Conservation (phyloP, 2,113 vertebrate genomes). For the Shinisaurus crocodilurus region DNA sequence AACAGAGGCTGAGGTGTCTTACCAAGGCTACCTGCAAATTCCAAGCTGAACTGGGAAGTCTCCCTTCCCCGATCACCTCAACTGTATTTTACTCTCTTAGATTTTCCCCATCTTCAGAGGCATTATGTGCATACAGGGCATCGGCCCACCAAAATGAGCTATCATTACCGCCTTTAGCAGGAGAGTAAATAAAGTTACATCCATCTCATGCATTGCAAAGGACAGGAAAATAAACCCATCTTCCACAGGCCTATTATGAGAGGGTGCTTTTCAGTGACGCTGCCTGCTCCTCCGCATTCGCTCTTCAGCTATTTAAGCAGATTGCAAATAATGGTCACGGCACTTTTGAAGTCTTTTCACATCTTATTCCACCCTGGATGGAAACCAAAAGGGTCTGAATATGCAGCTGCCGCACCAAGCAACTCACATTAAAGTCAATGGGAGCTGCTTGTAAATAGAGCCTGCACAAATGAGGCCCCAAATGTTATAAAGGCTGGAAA, state of each 20-base stretch:
- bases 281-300: background rate
- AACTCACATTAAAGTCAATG: conserved; percentile 53
- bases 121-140: background rate
- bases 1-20: background rate
- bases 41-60: background rate
- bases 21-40: background rate
- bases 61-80: background rate
- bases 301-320: conserved; percentile 30
- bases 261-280: background rate
- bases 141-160: background rate
- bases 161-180: background rate
- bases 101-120: background rate
- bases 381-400: conserved; percentile 46
- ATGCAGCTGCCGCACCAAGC: conserved; percentile 42
- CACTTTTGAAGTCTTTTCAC: conserved; percentile 37
- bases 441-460: conserved; percentile 32
- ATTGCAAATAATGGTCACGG: conserved; percentile 31
- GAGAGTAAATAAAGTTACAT: background rate
- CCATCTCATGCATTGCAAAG: background rate
- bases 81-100: background rate
- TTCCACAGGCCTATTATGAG: background rate
- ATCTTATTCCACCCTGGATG: background rate
- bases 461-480: conserved; percentile 14
- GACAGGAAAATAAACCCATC: conserved; percentile 7
- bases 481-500: conserved; percentile 32